phyloP scores from a whole-genome alignment of 2,113 vertebrate genomes.

The Ageneiosus marmoratus region DNA sequence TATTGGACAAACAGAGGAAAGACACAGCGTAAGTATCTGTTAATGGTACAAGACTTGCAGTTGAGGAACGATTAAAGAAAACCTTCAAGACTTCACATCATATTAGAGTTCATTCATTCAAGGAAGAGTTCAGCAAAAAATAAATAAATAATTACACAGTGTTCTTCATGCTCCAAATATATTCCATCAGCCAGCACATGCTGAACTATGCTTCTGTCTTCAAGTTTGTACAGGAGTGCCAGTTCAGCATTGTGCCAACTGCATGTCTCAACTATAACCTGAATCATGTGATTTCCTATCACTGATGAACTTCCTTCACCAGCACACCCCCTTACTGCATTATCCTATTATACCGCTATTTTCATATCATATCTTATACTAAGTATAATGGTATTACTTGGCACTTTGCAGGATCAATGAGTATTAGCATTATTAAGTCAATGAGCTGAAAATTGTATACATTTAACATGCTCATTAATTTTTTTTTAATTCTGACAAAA shows the following conservation, averaged over 20 bases:
- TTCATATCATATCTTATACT: too few relatives aligned
- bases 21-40: neutral
- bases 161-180: neutral
- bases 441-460: neutral
- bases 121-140: neutral
- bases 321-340: neutral
- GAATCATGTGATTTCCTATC: neutral
- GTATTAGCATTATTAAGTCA: neutral
- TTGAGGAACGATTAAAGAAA: conserved; percentile 1
- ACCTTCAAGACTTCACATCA: neutral
- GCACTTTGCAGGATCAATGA: neutral
- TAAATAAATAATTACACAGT: neutral
- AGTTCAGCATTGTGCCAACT: neutral
- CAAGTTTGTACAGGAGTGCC: neutral
- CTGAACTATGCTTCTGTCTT: neutral
- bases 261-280: neutral
- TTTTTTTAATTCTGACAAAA: neutral
- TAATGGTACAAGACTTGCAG: neutral
- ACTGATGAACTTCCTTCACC: neutral
- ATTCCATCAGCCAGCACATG: neutral
- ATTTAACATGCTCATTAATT: neutral
- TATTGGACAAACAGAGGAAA: neutral
- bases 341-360: neutral
- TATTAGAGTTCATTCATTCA: conserved; percentile 8
- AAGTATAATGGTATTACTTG: neutral